Evolutionary conservation across 2,113 vertebrate genomes (phyloP), one percentile per base, ranked within the genome.

Genomic region (Acinonyx jubatus): DNA sequence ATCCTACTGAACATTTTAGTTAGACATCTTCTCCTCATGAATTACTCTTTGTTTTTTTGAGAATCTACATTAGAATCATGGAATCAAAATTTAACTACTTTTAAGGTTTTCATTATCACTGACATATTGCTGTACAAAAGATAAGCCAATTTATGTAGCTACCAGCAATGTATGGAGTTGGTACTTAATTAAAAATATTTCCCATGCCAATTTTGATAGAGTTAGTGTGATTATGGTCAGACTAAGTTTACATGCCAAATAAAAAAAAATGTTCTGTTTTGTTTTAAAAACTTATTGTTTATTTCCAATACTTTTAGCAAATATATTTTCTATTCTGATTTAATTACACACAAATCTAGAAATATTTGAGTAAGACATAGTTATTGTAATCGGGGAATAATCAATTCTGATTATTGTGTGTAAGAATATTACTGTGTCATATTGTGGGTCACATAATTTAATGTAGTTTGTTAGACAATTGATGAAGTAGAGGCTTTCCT

Each of bases 171-270:
- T 52, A 19, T 52, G 13, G 23, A 68, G 18, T 31, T 96, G 25
- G 36, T 55, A 63, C 29, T 89, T 91, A 88, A 52, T 6, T 76
- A 38, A 78, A 95, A 97, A 94, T 89, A 80, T 66, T 96, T 52
- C 11, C 7, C 11, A 52, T 36, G 3, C 27, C 27, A 2, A n/a
- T 71, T 25, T 73, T 91, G 10, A 29, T 73, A 31, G 14, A 71
- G 15, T 36, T 63, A 78, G 31, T 13, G 1, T 66, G 36, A 73
- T 87, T 65, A 69, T 76, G 68, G 19, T 18, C 8, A 91, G 27
- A 91, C 3, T 48, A 73, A 76, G 4, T 87, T 61, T 14, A 68
- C 33, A 68, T 87, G 19, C 4, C 52, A 87, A 82, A 83, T 71
- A 48, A 69, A 33, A 57, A 16, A 80, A 1, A 69, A 52, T 89